phyloP scores from a whole-genome alignment of 2,797 vertebrate species.

The Acestrorhynchus altus region DNA sequence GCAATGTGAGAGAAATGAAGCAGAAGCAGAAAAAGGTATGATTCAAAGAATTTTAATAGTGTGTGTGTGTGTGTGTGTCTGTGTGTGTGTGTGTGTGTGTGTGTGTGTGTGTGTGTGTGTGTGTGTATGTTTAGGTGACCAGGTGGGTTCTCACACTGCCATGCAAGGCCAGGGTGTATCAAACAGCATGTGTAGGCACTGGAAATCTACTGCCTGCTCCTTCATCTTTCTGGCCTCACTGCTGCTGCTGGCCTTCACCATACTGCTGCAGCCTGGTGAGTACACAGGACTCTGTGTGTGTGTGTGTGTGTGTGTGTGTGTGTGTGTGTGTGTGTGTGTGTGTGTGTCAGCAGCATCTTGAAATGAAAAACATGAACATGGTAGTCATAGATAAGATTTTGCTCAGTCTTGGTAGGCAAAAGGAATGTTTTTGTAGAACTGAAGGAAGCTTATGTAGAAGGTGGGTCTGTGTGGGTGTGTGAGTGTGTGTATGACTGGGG shows the following conservation, averaged over 20 bases:
- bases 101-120: conserved; percentile 48
- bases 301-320: conserved; percentile 43
- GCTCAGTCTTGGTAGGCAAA: not conserved
- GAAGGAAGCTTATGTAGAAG: not conserved
- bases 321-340: conserved; percentile 1
- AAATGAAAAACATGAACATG: not conserved
- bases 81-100: conserved; percentile 53
- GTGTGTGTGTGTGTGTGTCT: not conserved
- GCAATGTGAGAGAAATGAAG: conserved; percentile 7
- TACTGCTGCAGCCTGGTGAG: conserved; percentile 68
- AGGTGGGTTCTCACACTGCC: conserved; percentile 70
- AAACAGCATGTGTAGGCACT: conserved; percentile 64
- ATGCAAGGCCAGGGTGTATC: conserved; percentile 73
- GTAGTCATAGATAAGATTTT: not conserved
- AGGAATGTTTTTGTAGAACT: not conserved
- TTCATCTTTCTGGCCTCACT: conserved; percentile 71
- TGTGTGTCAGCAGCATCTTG: not conserved
- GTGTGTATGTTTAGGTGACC: conserved; percentile 44
- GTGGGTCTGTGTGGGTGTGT: conserved; percentile 1
- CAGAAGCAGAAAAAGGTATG: not conserved
- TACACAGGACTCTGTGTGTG: conserved; percentile 46
- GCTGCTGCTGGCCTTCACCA: conserved; percentile 78
- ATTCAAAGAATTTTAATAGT: not conserved
- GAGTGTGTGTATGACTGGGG: not conserved
- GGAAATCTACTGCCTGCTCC: conserved; percentile 70